Evolutionary conservation across 2,113 vertebrate genomes (phyloP).

Genomic region (Tonatia bakeri): DNA sequence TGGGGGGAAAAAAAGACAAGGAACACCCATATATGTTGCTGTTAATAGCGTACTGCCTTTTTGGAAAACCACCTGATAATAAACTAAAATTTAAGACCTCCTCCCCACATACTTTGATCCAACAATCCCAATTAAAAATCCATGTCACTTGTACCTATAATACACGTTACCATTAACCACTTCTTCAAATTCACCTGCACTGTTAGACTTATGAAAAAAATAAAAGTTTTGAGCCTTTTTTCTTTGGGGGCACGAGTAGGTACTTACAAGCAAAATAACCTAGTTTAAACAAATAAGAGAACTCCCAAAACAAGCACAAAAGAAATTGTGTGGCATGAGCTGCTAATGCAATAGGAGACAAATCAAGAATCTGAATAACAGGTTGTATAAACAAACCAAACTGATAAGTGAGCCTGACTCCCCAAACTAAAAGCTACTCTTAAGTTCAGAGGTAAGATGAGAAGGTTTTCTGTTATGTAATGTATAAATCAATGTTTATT

Average conservation of each 20-base stretch:
- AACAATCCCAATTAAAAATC: background rate
- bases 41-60: background rate
- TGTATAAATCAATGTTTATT: background rate
- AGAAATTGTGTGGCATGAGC: background rate
- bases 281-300: background rate
- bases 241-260: background rate
- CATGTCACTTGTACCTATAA: background rate
- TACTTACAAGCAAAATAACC: constrained; percentile 4
- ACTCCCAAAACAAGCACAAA: constrained; percentile 26
- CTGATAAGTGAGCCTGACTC: background rate
- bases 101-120: background rate
- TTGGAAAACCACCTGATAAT: background rate
- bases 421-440: background rate
- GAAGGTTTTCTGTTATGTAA: background rate
- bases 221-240: background rate
- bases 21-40: background rate
- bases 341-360: background rate
- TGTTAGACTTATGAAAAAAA: constrained; percentile 4
- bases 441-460: background rate
- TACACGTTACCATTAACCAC: background rate
- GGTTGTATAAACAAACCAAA: background rate
- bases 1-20: background rate
- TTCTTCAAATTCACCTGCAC: background rate
- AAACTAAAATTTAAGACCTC: constrained; percentile 9
- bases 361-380: background rate